Evolutionary conservation across 2,797 vertebrate species (phyloP).

Genomic region (Chloroceryle amazona): DNA sequence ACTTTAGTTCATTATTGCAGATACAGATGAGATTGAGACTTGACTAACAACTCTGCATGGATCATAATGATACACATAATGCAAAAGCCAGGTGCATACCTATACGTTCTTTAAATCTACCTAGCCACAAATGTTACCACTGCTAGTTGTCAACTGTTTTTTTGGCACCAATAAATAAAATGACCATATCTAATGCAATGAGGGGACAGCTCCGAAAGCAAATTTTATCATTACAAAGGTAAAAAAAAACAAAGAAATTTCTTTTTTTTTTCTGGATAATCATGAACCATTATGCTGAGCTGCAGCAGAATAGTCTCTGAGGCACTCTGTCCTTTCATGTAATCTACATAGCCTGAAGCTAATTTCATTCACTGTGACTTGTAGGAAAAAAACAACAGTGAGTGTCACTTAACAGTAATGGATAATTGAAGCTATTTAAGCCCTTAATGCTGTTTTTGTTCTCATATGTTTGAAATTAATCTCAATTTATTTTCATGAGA

Average conservation of each 20-base stretch:
- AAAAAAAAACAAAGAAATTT: neutral
- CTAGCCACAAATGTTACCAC: neutral
- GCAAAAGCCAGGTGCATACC: neutral
- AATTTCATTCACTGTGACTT: slow-evolving; percentile 7
- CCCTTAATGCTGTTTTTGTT: neutral
- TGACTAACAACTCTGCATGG: neutral
- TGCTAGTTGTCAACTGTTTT: neutral
- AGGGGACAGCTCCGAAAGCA: neutral
- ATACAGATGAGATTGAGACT: neutral
- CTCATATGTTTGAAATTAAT: neutral
- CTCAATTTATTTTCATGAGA: neutral
- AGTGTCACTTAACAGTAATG: neutral
- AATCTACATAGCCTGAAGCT: neutral
- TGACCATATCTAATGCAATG: neutral
- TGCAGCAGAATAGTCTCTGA: neutral
- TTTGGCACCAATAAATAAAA: neutral
- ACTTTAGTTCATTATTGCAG: neutral
- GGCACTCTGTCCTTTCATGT: neutral
- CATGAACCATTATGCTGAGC: neutral
- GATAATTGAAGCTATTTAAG: neutral
- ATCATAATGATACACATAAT: neutral
- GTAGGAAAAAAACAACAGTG: neutral
- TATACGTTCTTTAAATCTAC: neutral
- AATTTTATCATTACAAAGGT: neutral
- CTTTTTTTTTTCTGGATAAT: neutral